Evolutionary conservation across 1,140 invertebrate genomes (phyloP), one percentile per base, ranked within the genome.

Genomic region (Gonatopus flavifemur): DNA sequence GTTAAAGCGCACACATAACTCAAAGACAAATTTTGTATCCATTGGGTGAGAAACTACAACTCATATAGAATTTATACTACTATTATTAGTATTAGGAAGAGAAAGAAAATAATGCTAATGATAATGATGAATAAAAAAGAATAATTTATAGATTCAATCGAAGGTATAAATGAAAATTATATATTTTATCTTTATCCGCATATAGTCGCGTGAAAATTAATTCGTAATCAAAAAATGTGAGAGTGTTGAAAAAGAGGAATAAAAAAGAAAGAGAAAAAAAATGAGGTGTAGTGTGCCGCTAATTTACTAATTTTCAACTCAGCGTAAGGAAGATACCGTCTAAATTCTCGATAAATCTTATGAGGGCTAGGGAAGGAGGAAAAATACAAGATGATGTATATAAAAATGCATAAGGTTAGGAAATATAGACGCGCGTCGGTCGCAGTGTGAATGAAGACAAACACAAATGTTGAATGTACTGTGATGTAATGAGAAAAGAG

Each of bases 121-220:
- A 54, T 46, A 64, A 46, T 58, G 24, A 44, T 52, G 52, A 52
- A 37, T 41, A 46, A 41, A 59, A 55, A 62, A 52, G 42, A 25
- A 49, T 19, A 49, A 50, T 52, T 58, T 51, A 44, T 60, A 64
- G 41, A 33, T 45, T 62, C 52, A 55, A 51, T 24, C 47, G 48
- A 38, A 66, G 36, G 55, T 53, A 52, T 54, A 53, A 66, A 72
- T 69, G 64, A 55, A 73, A 74, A 76, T 66, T 69, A 72, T 76
- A 76, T 76, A 76, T 74, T 74, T 76, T 76, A 72, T 67, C 70
- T 74, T 60, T 72, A 70, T 64, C 71, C 67, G 62, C 73, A 67
- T 63, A 63, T 66, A 67, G 57, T 62, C 60, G 57, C 66, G 64
- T 61, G 64, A 60, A 69, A 57, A 58, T 40, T 62, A 66, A 52